Evolutionary conservation across 1,140 invertebrate genomes (phyloP), one percentile per base, ranked within the genome.

Genomic region (Camponotus floridanus): DNA sequence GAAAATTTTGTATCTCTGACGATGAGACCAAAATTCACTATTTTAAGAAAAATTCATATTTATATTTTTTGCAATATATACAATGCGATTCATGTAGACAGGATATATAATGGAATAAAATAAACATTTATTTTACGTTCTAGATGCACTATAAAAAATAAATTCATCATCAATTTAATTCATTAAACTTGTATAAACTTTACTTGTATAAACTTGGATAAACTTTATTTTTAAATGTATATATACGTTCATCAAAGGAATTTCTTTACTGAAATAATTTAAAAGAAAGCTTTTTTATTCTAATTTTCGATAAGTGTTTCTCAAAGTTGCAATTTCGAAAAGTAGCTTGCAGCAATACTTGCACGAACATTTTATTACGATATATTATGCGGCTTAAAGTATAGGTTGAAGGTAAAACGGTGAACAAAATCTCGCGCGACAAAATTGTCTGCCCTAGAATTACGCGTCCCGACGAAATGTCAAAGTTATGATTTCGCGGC

Each of bases 361-460:
- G 42, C 68, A 26, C 39, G 18, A 59, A 81, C 26, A 59, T 31
- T 59, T 36, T 21, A 61, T 74, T 73, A 61, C 51, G 15, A 33
- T 57, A 26, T 61, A 61, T 48, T 70, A 45, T 70, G 26, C 31
- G 21, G 1, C 15, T 36, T 51, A 74, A 83, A 83, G 4, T 62
- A 48, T 42, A 83, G 68, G 68, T 74, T 83, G 68, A 31, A 9
- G 15, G 3, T 15, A 11, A 18, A 81, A 59, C 15, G 45, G 15
- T 59, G 79, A 33, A 11, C 13, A 81, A 81, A 59, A 81, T 81
- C 36, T 81, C 26, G 79, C 36, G 55, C 79, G 67, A 81, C 68
- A 61, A 73, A 61, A 45, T 21, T 65, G 11, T 80, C 78, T 42
- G 26, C 55, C 11, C 39, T 26, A 45, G 31, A 57, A 73, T 83